Base-by-base conservation (phyloP, 2,888 invertebrate species). In the Apodemia duryi region DNA sequence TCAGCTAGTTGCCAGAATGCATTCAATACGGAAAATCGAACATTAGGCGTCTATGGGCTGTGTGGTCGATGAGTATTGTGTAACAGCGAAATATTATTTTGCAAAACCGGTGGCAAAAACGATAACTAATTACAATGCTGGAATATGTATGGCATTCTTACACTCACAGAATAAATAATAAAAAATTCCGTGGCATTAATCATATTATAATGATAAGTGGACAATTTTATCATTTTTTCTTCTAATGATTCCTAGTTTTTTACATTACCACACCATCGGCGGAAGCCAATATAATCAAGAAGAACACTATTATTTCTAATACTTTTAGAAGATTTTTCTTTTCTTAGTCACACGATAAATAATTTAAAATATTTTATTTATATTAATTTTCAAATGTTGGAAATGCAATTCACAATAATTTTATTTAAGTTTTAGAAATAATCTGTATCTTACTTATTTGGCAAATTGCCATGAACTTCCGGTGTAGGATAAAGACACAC, bases 401-500 rank as follows among this genome's bases (percentile, higher is more conserved):
- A 35, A 6, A 32, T 32, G 35, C 13, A 32, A 57, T 6, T n/a
- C 38, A 21, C 4, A 13, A 1, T 52, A 38, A 65, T 13, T 29
- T 63, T 57, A 32, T 38, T 60, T 41, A 28, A 29, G 63, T 54
- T 67, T 57, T 65, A 63, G n/a, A 61, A 43, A 54, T 62, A 61
- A 62, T 66, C 71, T 66, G 70, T 70, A 71, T 67, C 63, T 73
- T 76, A 82, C 77, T 71, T 81, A 85, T 85, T 91, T 91, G 91
- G 91, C 91, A 88, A 89, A 84, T 86, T 92, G 92, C 92, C 92
- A 92, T 92, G 92, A 92, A 91, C 92, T 92, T 93, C 93, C 93
- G 93, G 93, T 88, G 76, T 82, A 81, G 84, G 86, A 89, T 87
- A 90, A 88, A 91, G 91, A 92, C 91, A 92, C 92, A 92, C 92